Base-by-base conservation (phyloP, 2,797 vertebrate species). In the Danio albolineatus region DNA sequence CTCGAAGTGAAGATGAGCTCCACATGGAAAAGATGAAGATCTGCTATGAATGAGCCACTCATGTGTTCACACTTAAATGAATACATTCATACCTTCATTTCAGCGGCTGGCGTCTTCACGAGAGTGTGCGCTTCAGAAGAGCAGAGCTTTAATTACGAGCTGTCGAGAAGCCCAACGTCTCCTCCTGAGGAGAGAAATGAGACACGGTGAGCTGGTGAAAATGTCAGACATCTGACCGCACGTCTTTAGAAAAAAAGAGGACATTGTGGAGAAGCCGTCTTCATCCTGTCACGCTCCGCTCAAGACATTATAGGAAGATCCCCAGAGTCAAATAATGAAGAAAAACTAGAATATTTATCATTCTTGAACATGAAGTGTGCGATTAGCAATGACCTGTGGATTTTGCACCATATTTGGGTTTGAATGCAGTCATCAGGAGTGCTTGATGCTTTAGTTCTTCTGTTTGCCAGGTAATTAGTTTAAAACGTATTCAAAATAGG, bases 171-270 rank as follows among this genome's bases (percentile, higher is more conserved):
- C 78, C 51, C 70, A 82, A 70, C 77, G 46, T 60, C 36, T 60
- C 49, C 38, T 48, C 67, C 38, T 48, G 59, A 73, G 69, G 49
- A 79, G 39, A 80, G 62, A 60, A 82, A 80, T 82, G 82, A 82
- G 66, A 78, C 78, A 84, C 62, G 53, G 48, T 62, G 78, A 60
- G 62, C 38, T 43, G 59, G 17, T 28, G 74, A 79, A 67, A 80
- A 80, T 82, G 80, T 80, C 85, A 67, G 73, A 65, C 7, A 76
- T 79, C 76, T 72, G 39, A 78, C 54, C 12, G 43, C 76, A 60
- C 43, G 28, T 70, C 7, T 60, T 64, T 77, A 56, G 21, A 64
- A 13, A 51, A 28, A 61, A 60, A 9, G 7, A 51, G 5, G 65
- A 70, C 65, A 43, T 60, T 28, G n/a, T 60, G 4, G 12, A 78